Conservation (phyloP, 2,797 vertebrate species). For the Paramormyrops hopkinsi region DNA sequence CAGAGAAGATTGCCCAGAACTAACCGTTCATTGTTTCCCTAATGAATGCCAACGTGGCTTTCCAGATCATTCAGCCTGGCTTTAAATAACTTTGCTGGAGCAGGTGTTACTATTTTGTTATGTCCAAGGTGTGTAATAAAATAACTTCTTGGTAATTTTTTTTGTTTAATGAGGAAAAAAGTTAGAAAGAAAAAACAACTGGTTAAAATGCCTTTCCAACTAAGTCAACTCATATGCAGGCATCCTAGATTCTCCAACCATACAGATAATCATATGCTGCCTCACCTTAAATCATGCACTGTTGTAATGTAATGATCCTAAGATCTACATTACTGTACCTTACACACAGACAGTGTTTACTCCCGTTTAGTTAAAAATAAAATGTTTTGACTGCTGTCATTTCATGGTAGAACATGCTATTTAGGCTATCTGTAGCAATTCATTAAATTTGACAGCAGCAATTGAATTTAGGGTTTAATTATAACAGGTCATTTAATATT, state of each 20-base stretch:
- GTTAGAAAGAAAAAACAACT: background rate
- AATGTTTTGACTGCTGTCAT: background rate
- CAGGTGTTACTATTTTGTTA: background rate
- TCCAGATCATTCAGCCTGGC: background rate
- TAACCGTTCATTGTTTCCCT: conserved; percentile 52
- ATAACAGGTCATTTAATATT: background rate
- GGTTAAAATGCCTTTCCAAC: background rate
- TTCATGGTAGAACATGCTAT: background rate
- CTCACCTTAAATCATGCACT: background rate
- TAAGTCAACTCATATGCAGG: background rate
- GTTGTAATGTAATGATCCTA: background rate
- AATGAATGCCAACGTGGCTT: conserved; percentile 60
- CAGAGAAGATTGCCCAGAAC: conserved; percentile 30
- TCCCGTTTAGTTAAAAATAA: background rate
- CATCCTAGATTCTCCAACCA: background rate
- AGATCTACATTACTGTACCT: background rate
- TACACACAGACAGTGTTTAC: background rate
- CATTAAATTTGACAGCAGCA: background rate
- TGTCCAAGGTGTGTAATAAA: background rate
- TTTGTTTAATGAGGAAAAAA: background rate
- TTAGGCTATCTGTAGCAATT: background rate
- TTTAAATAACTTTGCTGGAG: background rate
- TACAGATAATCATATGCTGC: background rate
- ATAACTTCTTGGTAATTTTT: background rate
- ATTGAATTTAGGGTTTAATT: background rate